Evolutionary conservation across 1,140 invertebrate species (phyloP).

Genomic region (Brachystomella parvula): DNA sequence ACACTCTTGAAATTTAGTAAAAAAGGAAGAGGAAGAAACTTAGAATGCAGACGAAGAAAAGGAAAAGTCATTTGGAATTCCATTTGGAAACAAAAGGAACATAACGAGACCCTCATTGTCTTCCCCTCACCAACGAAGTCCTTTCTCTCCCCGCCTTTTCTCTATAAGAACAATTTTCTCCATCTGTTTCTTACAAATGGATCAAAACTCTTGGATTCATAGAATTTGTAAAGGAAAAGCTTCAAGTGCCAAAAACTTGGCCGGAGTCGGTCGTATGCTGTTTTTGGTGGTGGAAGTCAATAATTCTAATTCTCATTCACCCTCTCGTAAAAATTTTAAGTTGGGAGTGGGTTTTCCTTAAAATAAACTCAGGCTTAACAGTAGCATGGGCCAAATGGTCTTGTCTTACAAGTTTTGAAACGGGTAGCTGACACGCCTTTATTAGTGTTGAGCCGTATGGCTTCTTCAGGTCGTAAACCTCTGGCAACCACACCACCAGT

Average conservation of each 20-base stretch:
- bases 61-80: constrained; percentile 23
- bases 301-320: not conserved
- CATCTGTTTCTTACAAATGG: not conserved
- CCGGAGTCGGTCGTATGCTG: not conserved
- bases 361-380: no score
- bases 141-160: not conserved
- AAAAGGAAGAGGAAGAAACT: not conserved
- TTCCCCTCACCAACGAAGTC: not conserved
- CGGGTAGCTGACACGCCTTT: no score
- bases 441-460: no score
- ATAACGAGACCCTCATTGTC: not conserved
- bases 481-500: no score
- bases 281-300: not conserved
- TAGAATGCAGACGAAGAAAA: not conserved
- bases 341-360: no score
- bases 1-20: not conserved
- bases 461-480: no score
- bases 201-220: not conserved
- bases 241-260: not conserved
- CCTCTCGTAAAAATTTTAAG: no score
- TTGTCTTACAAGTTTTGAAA: no score
- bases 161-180: not conserved
- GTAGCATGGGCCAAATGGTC: no score
- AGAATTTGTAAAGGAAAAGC: not conserved
- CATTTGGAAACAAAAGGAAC: constrained; percentile 9